Evolutionary conservation across 2,888 invertebrate genomes (phyloP).

Genomic region (Eupithecia insigniata): DNA sequence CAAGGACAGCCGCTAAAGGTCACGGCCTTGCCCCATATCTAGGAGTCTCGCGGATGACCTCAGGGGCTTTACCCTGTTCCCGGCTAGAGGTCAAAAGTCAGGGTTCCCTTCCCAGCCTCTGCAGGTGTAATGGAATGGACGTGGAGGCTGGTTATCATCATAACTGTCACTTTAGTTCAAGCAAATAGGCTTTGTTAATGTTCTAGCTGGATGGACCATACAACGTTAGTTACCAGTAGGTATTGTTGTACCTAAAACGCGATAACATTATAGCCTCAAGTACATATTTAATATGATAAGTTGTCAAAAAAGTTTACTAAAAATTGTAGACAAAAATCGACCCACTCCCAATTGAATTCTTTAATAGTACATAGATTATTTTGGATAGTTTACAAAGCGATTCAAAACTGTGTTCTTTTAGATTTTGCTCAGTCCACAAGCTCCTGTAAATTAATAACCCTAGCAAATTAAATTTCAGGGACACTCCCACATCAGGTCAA

Average conservation of each 20-base stretch:
- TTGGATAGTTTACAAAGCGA: background rate
- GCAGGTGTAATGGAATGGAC: slow-evolving; percentile 31
- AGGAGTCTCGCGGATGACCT: slow-evolving; percentile 36
- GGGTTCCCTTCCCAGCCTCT: slow-evolving; percentile 26
- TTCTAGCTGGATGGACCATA: background rate
- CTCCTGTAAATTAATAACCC: background rate
- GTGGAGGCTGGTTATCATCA: slow-evolving; percentile 7
- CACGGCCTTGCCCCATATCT: slow-evolving; percentile 48
- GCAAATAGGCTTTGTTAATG: background rate
- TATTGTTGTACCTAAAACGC: background rate
- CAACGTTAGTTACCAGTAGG: background rate
- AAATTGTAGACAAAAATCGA: too few relatives aligned
- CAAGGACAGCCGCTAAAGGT: slow-evolving; percentile 49
- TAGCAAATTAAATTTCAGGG: slow-evolving; percentile 2
- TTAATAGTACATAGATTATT: background rate
- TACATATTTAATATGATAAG: background rate
- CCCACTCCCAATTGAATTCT: background rate
- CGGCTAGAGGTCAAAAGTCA: slow-evolving; percentile 42
- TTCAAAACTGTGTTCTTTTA: background rate
- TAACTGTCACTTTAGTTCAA: background rate
- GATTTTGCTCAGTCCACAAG: background rate
- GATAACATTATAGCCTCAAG: background rate
- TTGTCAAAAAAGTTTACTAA: background rate
- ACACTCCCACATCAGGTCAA: slow-evolving; percentile 8
- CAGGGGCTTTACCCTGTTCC: slow-evolving; percentile 35